Conservation (phyloP, 2,113 vertebrate species). For the Columba livia region DNA sequence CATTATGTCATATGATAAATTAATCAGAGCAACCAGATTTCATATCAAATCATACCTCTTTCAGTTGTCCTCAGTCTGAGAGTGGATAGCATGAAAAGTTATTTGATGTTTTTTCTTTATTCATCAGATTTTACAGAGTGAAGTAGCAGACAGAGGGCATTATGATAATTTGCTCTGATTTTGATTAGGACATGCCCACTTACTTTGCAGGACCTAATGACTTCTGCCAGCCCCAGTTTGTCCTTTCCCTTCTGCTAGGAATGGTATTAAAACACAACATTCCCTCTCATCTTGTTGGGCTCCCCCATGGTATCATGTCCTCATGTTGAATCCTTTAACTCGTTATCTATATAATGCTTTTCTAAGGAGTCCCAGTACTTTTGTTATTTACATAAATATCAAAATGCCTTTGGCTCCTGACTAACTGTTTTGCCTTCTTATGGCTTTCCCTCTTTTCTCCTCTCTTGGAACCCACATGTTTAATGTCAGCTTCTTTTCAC, state of each 20-base stretch:
- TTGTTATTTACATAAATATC: background rate
- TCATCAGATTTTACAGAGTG: background rate
- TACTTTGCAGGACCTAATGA: background rate
- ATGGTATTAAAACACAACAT: accelerated
- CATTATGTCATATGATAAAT: background rate
- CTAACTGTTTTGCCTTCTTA: background rate
- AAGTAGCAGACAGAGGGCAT: background rate
- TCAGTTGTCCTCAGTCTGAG: background rate
- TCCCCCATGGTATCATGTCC: background rate
- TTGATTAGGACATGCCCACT: background rate
- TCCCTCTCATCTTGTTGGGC: background rate
- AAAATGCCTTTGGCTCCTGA: background rate
- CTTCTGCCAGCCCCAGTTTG: background rate
- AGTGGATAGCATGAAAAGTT: background rate
- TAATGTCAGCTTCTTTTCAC: background rate
- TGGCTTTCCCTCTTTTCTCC: background rate
- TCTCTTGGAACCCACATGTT: background rate
- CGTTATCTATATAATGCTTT: background rate
- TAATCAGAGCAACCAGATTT: background rate
- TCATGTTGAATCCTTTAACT: accelerated
- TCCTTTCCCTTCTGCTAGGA: background rate
- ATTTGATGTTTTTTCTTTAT: background rate
- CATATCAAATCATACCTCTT: background rate
- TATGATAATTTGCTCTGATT: background rate
- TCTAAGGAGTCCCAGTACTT: background rate